Percentiles rank a stretch among this genome's conserved stretches.
These are phyloP conservation scores for Caenorhabditis remanei DNA, from an alignment of 1,140 invertebrate species.

Conservation along the genomic window DNA sequence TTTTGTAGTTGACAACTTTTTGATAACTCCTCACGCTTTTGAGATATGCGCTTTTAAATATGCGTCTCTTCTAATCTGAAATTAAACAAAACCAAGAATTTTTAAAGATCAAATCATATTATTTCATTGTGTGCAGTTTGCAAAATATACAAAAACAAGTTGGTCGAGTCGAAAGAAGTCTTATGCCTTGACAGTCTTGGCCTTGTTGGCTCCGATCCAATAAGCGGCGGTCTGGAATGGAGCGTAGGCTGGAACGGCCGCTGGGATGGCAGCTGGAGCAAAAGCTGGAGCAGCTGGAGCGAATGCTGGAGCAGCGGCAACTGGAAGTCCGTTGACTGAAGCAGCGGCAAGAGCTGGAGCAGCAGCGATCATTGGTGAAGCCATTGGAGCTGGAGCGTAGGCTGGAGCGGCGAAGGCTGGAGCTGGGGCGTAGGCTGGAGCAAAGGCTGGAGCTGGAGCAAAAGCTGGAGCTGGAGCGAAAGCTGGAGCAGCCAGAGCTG, in stretches of 20 bases:
- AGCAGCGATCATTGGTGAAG: slow-evolving; percentile 11
- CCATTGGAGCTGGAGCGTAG: slow-evolving; percentile 28
- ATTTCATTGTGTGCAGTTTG: no score
- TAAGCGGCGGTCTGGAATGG: slow-evolving; percentile 66
- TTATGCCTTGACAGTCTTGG: slow-evolving; percentile 58
- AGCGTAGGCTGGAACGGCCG: slow-evolving; percentile 65
- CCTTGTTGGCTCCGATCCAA: slow-evolving; percentile 67
- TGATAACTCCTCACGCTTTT: no score
- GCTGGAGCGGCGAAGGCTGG: slow-evolving; percentile 30
- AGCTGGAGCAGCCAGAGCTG: neutral
- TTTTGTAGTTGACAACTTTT: no score
- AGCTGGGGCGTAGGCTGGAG: slow-evolving; percentile 8
- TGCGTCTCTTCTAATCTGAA: no score
- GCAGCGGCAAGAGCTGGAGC: slow-evolving; percentile 35
- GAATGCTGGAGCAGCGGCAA: slow-evolving; percentile 18
- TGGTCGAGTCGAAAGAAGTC: neutral
- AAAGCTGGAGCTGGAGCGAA: slow-evolving; percentile 31
- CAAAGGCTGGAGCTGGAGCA: neutral
- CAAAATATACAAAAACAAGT: slow-evolving; percentile 31
- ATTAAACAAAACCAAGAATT: no score
- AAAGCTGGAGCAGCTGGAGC: slow-evolving; percentile 12
- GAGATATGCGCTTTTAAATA: no score
- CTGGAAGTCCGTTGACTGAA: neutral
- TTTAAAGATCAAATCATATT: no score
- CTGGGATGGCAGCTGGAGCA: slow-evolving; percentile 32